These are phyloP conservation scores for Patella pellucida DNA, from an alignment of 2,888 invertebrate species.

Conservation along the genomic window DNA sequence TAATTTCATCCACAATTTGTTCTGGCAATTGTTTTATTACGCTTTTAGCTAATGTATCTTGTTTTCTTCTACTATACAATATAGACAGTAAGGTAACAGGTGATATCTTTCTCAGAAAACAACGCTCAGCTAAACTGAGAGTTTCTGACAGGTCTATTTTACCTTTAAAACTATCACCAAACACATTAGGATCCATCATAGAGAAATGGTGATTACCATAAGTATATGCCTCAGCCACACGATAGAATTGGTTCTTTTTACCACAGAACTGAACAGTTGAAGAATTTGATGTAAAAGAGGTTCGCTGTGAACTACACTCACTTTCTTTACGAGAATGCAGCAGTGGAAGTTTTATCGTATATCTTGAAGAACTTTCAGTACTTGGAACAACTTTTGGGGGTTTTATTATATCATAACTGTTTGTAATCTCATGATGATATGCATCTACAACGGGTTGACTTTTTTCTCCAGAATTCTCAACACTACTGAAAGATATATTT, in stretches of 20 bases:
- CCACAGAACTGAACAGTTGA: background rate
- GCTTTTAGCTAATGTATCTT: constrained; percentile 39
- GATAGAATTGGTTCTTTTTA: background rate
- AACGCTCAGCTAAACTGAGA: constrained; percentile 48
- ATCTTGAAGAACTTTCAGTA: background rate
- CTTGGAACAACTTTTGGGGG: too few species aligned
- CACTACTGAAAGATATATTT: background rate
- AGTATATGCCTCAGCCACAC: background rate
- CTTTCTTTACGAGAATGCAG: background rate
- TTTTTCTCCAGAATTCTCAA: background rate
- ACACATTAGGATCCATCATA: constrained; percentile 9
- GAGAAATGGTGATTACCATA: constrained; percentile 7
- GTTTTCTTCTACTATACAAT: constrained; percentile 44
- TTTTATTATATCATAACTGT: background rate
- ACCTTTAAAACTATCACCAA: background rate
- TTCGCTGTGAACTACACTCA: background rate
- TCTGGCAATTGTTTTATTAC: constrained; percentile 33
- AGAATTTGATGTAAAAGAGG: background rate
- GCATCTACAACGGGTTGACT: background rate
- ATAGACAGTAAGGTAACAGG: constrained; percentile 49
- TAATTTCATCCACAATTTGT: constrained; percentile 34
- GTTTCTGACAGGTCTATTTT: constrained; percentile 21
- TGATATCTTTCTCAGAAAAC: constrained; percentile 53
- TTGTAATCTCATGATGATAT: background rate
- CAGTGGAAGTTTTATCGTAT: constrained; percentile 2